Conservation (phyloP, 1,140 invertebrate species). For the Trachymyrmex septentrionalis region DNA sequence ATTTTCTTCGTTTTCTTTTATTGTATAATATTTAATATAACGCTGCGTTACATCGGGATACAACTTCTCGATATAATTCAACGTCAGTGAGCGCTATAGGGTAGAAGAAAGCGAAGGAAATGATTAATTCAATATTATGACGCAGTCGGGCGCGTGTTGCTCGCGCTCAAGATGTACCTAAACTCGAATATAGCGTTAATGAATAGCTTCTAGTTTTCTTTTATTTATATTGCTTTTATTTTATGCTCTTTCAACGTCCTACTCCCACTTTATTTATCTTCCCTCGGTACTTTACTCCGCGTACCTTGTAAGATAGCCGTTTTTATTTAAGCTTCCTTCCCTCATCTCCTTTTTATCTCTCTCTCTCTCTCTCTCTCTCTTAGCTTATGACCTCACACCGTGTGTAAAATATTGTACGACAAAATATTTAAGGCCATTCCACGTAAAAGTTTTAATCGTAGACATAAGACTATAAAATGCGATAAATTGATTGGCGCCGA, state of each 20-base stretch:
- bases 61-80: background rate
- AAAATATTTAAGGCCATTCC: background rate
- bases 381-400: conserved; percentile 42
- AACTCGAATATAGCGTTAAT: conserved; percentile 69
- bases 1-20: background rate
- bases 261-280: conserved; percentile 47
- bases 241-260: conserved; percentile 68
- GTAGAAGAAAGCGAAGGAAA: conserved; percentile 63
- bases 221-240: conserved; percentile 79
- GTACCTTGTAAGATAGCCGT: conserved; percentile 74
- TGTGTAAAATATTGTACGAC: conserved; percentile 52
- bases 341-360: background rate
- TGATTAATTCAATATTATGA: conserved; percentile 46
- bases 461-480: too few relatives aligned
- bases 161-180: conserved; percentile 78
- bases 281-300: background rate
- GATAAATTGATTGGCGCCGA: too few relatives aligned
- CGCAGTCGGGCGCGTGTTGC: conserved; percentile 38
- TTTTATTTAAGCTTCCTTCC: conserved; percentile 52
- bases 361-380: background rate
- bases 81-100: background rate
- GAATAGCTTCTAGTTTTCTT: conserved; percentile 68
- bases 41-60: background rate
- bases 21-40: background rate
- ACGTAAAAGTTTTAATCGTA: too few relatives aligned